These are phyloP conservation scores for Mellilla xanthometata DNA, from an alignment of 2,888 invertebrate species.

Conservation along the genomic window DNA sequence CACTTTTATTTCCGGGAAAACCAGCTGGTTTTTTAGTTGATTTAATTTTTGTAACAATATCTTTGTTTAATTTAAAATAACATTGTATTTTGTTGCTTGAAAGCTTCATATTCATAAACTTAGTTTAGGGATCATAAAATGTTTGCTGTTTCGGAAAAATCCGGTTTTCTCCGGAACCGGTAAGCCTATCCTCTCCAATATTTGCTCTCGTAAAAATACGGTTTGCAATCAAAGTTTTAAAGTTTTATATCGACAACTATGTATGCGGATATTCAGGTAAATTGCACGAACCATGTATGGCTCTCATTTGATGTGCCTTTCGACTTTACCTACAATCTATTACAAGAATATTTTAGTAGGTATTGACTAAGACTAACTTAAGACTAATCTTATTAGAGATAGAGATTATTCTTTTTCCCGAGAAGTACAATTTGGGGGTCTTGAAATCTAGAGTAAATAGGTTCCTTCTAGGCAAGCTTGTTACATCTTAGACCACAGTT, in stretches of 20 bases:
- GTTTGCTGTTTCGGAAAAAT: neutral
- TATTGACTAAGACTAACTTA: too few species aligned
- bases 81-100: neutral
- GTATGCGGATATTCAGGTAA: neutral
- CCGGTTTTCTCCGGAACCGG: neutral
- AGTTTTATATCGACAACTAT: slow-evolving; percentile 5
- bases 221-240: slow-evolving; percentile 15
- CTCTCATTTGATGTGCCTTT: too few species aligned
- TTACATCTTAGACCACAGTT: too few species aligned
- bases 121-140: neutral
- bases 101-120: neutral
- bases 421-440: too few species aligned
- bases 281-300: too few species aligned
- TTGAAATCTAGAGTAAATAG: too few species aligned
- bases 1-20: neutral
- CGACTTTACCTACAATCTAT: too few species aligned
- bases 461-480: too few species aligned
- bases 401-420: too few species aligned
- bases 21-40: slow-evolving; percentile 1
- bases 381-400: too few species aligned
- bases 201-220: slow-evolving; percentile 2
- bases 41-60: neutral
- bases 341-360: too few species aligned
- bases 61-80: neutral
- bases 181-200: neutral